Base-by-base conservation (phyloP, 2,888 invertebrate species). In the Synanthedon formicaeformis region DNA sequence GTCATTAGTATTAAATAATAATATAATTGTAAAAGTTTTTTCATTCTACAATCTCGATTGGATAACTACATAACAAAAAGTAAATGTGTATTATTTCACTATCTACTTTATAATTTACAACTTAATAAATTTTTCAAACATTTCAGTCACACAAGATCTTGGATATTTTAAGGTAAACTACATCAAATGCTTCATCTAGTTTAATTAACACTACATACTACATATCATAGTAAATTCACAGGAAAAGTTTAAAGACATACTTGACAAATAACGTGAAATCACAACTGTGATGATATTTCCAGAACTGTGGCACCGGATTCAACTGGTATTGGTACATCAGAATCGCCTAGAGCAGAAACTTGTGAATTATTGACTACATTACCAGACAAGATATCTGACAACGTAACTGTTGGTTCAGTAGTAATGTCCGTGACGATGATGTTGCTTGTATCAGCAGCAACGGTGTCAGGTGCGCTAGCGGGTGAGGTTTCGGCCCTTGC, bases 1-100 rank as follows among this genome's bases (percentile, higher is more conserved):
- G 81, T 85, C 83, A 84, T 76, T 84, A 84, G 80, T 68, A 34
- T 34, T 34, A 65, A 71, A 71, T 65, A 69, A 59, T 62, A 54
- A 54, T 56, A 34, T 34, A 16, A 49, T 18, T 18, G 13, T 49
- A 49, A 16, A 16, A 49, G 13, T 49, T 49, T 18, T 23, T 12
- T 12, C 18, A 16, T 49, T 49, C 49, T 49, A 10, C 18, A 10
- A 18, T 16, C 8, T 49, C 18, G 6, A 10, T 16, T 14, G 16
- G 8, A 18, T 16, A 18, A 49, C 6, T 49, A 18, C 4, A 34
- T 34, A 34, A 34, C 34, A 34, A 34, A 2, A 49, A 49, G 18
- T 8, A 14, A 49, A 49, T 5, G 18, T 49, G 6, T 16, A 14
- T 45, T 45, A n/a, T 45, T 23, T 5, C 5, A 23, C 23, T 23